Percentiles rank a stretch among this genome's conserved stretches.
These are phyloP conservation scores for Drosophila barbarae DNA, from an alignment of 2,888 invertebrate species.

Conservation along the genomic window DNA sequence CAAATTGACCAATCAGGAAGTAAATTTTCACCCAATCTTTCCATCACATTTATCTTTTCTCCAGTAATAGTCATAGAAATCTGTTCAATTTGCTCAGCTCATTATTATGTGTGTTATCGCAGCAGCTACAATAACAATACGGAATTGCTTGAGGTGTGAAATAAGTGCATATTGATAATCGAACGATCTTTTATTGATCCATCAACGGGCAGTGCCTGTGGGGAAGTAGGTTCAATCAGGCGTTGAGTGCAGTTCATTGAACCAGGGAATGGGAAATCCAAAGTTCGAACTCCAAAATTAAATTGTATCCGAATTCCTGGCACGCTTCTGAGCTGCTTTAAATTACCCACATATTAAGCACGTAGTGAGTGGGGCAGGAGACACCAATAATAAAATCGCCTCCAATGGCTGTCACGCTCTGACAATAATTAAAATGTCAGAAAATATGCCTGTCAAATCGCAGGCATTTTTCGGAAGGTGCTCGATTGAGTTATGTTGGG, in stretches of 20 bases:
- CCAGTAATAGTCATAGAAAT: conserved; percentile 27
- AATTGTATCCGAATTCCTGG: conserved; percentile 51
- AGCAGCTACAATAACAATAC: conserved; percentile 31
- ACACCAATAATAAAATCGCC: conserved; percentile 31
- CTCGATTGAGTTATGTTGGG: conserved; percentile 55
- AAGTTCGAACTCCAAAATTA: conserved; percentile 27
- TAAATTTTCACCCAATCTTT: conserved; percentile 7
- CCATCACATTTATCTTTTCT: conserved; percentile 5
- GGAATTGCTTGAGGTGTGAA: conserved; percentile 50
- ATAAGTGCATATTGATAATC: conserved; percentile 50
- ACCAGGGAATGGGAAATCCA: conserved; percentile 42
- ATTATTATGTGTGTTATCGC: conserved; percentile 30
- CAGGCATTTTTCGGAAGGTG: conserved; percentile 51
- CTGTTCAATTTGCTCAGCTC: conserved; percentile 15
- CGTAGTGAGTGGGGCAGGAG: conserved; percentile 40
- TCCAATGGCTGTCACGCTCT: conserved; percentile 51
- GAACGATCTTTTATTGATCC: conserved; percentile 52
- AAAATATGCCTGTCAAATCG: conserved; percentile 63
- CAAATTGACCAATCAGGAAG: background rate
- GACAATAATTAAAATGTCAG: conserved; percentile 74
- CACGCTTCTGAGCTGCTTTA: conserved; percentile 73
- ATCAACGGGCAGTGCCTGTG: conserved; percentile 35
- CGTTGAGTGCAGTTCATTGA: conserved; percentile 57
- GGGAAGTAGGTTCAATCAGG: conserved; percentile 16
- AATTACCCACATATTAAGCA: conserved; percentile 68